Evolutionary conservation across 1,140 invertebrate genomes (phyloP).

Genomic region (Aphidius gifuensis): DNA sequence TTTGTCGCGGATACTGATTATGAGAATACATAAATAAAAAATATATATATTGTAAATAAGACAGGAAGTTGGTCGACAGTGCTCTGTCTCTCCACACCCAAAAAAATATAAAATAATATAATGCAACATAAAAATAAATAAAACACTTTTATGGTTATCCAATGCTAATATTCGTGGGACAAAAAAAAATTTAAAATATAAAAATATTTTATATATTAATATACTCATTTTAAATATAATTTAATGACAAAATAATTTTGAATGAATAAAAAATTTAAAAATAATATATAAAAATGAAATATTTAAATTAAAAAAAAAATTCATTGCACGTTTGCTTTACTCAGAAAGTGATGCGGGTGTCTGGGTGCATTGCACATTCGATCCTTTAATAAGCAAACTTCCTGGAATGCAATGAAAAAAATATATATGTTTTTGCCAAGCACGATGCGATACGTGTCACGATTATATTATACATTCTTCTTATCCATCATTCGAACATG

Average conservation of each 20-base stretch:
- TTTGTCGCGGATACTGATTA: background rate
- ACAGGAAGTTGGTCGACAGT: constrained; percentile 19
- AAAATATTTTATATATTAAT: too few species aligned
- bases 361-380: constrained; percentile 37
- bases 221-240: too few species aligned
- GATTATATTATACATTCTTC: constrained; percentile 41
- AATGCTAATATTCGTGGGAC: constrained; percentile 37
- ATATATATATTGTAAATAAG: constrained; percentile 2
- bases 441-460: constrained; percentile 45
- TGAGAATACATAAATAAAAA: constrained; percentile 1
- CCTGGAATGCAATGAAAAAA: constrained; percentile 45
- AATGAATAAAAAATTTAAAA: background rate
- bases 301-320: constrained; percentile 17
- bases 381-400: constrained; percentile 37
- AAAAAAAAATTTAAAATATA: background rate
- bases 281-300: too few species aligned
- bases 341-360: constrained; percentile 35
- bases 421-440: constrained; percentile 40
- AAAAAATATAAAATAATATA: too few species aligned
- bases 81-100: too few species aligned
- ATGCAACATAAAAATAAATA: constrained; percentile 16
- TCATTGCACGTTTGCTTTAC: constrained; percentile 41
- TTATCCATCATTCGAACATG: background rate
- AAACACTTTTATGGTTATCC: constrained; percentile 38
- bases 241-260: background rate